Evolutionary conservation across 2,888 invertebrate species (phyloP).

Genomic region (Tupiocoris notatus): DNA sequence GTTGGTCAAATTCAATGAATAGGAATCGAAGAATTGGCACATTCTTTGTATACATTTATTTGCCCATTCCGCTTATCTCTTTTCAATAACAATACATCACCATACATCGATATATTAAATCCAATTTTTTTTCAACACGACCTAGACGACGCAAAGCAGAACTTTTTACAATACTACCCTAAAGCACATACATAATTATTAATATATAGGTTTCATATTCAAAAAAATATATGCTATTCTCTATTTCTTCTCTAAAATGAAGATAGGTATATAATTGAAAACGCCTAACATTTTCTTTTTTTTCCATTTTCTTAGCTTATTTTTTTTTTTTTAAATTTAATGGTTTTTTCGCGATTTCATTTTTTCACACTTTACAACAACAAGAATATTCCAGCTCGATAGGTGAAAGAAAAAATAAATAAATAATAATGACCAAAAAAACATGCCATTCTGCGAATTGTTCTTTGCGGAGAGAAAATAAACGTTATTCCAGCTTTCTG

Average conservation of each 20-base stretch:
- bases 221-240: constrained; percentile 38
- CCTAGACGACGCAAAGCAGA: constrained; percentile 36
- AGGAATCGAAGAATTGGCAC: too few relatives aligned
- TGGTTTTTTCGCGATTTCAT: constrained; percentile 20
- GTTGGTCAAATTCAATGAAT: too few relatives aligned
- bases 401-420: too few relatives aligned
- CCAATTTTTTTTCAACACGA: constrained; percentile 22
- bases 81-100: constrained; percentile 14
- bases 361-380: constrained; percentile 33
- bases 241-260: constrained; percentile 28
- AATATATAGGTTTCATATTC: constrained; percentile 23
- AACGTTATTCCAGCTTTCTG: too few relatives aligned
- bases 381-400: constrained; percentile 15
- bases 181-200: constrained; percentile 35
- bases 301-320: neutral
- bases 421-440: too few relatives aligned
- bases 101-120: neutral
- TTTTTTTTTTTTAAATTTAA: too few relatives aligned
- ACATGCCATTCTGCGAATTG: too few relatives aligned
- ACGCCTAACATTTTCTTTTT: constrained; percentile 32
- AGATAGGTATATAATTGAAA: constrained; percentile 22
- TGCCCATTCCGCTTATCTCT: constrained; percentile 6
- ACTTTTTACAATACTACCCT: constrained; percentile 34
- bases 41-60: constrained; percentile 22
- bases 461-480: too few relatives aligned